Conservation (phyloP, 2,113 vertebrate genomes). For the Myotis brandtii region DNA sequence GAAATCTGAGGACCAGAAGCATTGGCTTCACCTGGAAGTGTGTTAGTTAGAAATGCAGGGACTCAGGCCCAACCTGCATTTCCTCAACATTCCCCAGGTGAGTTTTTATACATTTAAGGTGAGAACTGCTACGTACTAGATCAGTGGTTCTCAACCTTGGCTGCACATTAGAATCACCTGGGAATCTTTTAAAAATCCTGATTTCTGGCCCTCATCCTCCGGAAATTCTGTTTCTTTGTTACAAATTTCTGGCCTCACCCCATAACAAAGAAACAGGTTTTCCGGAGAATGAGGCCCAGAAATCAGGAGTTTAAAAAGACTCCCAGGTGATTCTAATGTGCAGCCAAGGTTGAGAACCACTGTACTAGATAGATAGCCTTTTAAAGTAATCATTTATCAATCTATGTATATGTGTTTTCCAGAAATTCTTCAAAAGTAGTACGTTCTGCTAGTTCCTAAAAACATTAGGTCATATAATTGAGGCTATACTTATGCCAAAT, state of each 20-base stretch:
- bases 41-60: not conserved
- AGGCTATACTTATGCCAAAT: not conserved
- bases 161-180: too few relatives aligned
- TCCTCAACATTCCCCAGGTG: not conserved
- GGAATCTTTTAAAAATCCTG: too few relatives aligned
- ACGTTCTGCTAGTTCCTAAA: constrained; percentile 29
- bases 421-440: not conserved
- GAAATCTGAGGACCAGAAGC: not conserved
- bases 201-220: too few relatives aligned
- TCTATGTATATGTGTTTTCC: not conserved
- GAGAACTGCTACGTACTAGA: not conserved
- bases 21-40: not conserved
- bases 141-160: too few relatives aligned
- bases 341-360: too few relatives aligned
- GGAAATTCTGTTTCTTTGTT: too few relatives aligned
- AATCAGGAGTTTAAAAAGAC: too few relatives aligned
- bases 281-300: too few relatives aligned
- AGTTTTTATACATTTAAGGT: not conserved
- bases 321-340: too few relatives aligned
- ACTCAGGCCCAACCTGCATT: not conserved
- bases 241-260: too few relatives aligned
- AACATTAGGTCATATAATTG: not conserved
- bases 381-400: not conserved
- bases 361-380: not conserved
- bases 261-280: too few relatives aligned